Percentiles rank a stretch among this genome's conserved stretches.
phyloP scores from a whole-genome alignment of 2,888 invertebrate genomes.

The Drosophila nr. perissopoda region DNA sequence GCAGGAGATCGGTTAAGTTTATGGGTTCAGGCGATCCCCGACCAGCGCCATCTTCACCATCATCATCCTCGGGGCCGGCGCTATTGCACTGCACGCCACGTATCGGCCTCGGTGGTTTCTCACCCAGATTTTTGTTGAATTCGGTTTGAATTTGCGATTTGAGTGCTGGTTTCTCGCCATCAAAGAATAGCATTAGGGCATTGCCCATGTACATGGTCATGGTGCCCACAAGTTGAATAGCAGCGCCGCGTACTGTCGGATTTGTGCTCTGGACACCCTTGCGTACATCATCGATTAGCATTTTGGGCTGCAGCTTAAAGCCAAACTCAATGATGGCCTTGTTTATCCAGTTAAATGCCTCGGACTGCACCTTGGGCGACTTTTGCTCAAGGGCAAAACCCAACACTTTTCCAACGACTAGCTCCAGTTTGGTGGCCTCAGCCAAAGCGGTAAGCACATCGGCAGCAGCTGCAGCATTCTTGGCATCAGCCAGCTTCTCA shows the following conservation, averaged over 20 bases:
- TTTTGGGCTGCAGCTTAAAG: conserved; percentile 90
- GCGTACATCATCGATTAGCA: conserved; percentile 91
- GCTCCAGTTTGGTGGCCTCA: conserved; percentile 91
- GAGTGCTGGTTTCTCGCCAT: conserved; percentile 93
- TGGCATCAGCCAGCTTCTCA: conserved; percentile 93
- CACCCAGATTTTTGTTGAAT: conserved; percentile 92
- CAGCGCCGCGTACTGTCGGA: conserved; percentile 92
- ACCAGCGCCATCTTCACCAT: conserved; percentile 58
- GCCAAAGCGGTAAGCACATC: conserved; percentile 90
- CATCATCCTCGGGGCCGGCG: conserved; percentile 55
- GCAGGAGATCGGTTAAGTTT: conserved; percentile 89
- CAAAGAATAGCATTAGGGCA: conserved; percentile 90
- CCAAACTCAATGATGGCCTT: conserved; percentile 94
- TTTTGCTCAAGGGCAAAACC: conserved; percentile 93
- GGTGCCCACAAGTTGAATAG: conserved; percentile 88
- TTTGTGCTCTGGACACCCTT: conserved; percentile 94
- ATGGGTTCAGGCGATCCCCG: conserved; percentile 82
- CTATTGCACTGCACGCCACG: conserved; percentile 86
- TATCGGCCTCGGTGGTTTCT: conserved; percentile 91
- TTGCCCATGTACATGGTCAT: conserved; percentile 93
- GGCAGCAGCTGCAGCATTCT: conserved; percentile 89
- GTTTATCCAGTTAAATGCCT: conserved; percentile 92
- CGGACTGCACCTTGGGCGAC: conserved; percentile 95
- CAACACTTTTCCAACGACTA: conserved; percentile 89
- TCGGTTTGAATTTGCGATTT: conserved; percentile 94